These are phyloP conservation scores for Unio delphinus DNA, from an alignment of 2,888 invertebrate species.

Conservation along the genomic window DNA sequence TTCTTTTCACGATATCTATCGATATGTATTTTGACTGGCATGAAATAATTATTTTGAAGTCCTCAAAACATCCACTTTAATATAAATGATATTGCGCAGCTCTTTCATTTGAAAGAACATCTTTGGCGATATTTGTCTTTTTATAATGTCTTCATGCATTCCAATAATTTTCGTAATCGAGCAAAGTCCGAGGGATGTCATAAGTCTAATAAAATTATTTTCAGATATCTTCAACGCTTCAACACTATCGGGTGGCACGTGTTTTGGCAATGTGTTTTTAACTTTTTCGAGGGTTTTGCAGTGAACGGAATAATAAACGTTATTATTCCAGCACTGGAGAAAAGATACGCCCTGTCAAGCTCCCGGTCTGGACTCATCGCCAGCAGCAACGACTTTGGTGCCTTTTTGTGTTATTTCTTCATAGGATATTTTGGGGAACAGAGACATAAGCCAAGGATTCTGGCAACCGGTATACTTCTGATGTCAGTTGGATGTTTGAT, in stretches of 20 bases:
- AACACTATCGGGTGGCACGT: constrained; percentile 43
- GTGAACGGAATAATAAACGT: constrained; percentile 54
- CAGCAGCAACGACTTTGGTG: constrained; percentile 46
- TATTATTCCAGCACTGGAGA: constrained; percentile 45
- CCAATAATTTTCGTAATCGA: too few relatives aligned
- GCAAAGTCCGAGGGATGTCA: too few relatives aligned
- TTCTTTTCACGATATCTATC: too few relatives aligned
- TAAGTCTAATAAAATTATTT: constrained; percentile 26
- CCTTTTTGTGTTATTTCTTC: constrained; percentile 32
- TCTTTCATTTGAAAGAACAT: too few relatives aligned
- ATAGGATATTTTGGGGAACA: constrained; percentile 44
- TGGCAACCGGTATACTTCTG: constrained; percentile 38
- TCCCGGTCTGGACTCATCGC: constrained; percentile 44
- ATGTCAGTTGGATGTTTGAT: constrained; percentile 46
- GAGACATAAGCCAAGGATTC: constrained; percentile 41
- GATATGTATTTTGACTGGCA: too few relatives aligned
- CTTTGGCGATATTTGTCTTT: too few relatives aligned
- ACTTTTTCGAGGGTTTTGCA: constrained; percentile 45
- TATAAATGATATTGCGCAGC: too few relatives aligned
- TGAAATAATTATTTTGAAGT: too few relatives aligned
- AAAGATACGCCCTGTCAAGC: constrained; percentile 40
- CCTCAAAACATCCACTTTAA: too few relatives aligned
- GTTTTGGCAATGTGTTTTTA: constrained; percentile 44
- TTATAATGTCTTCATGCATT: too few relatives aligned
- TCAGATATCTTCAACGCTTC: constrained; percentile 38